Base-by-base conservation (phyloP, 2,797 vertebrate species). In the Gambelia wislizenii region DNA sequence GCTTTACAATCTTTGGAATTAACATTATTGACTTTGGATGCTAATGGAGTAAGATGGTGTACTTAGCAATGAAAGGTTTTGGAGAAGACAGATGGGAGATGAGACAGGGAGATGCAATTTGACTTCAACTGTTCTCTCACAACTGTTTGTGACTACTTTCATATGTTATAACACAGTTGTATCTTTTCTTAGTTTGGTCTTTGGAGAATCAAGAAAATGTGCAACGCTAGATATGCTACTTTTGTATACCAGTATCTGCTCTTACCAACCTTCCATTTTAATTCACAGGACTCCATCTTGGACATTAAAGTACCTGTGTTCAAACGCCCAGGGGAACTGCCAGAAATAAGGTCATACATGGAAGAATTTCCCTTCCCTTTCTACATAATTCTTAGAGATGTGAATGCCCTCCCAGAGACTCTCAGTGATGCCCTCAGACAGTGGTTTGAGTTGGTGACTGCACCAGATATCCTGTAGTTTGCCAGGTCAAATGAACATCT, bases 291-390 rank as follows among this genome's bases (percentile, higher is more conserved):
- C 97, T 99, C 99, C 77, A 98, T 99, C 94, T 95, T 99, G 97
- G 99, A 99, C 95, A 99, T 99, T 96, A 99, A 99, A 97, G 98
- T 99, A 89, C 99, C 99, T 77, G 96, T 99, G 92, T 99, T 99
- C 95, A 98, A 97, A 96, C 98, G 97, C 13, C 98, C 98, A 0
- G 98, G 98, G 91, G 98, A 99, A 92, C 92, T 99, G 92, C 98
- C 98, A 0, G 99, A 99, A 96, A 99, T 99, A 95, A 98, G 97
- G 91, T 98, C 99, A 49, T 99, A 99, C 96, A 99, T 99, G 98
- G 99, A 99, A 1, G 98, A 99, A 96, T 99, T 99, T 95, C 99
- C 99, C 0, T 99, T 99, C 95, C 99, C 99, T 0, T 99, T 99
- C 96, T 99, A 99, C 84, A 93, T 99, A 93, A 99, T 99, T 95